Conservation (phyloP, 2,888 invertebrate species). For the Nomada hirtipes region DNA sequence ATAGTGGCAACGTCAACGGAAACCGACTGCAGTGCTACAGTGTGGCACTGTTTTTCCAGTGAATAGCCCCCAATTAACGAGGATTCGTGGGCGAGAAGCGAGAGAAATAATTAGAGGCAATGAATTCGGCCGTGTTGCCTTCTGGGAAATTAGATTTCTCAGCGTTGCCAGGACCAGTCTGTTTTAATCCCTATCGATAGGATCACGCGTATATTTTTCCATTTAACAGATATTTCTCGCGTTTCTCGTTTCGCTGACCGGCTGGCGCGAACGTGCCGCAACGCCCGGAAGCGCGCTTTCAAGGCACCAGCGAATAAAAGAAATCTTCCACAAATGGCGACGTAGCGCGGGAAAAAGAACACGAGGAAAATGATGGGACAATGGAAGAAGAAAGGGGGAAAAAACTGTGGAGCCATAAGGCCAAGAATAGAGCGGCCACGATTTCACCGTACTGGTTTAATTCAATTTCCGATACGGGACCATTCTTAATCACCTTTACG, state of each 20-base stretch:
- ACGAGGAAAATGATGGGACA: not conserved
- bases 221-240: not conserved
- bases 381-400: not conserved
- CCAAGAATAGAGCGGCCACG: conserved; percentile 15
- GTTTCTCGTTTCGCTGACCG: not conserved
- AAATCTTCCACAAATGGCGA: conserved; percentile 4
- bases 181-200: conserved; percentile 34
- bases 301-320: not conserved
- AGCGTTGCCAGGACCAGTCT: not conserved
- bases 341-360: too few species aligned
- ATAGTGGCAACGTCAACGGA: conserved; percentile 22
- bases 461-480: conserved; percentile 55
- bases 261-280: not conserved
- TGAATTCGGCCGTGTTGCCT: conserved; percentile 43
- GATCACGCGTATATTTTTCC: conserved; percentile 41
- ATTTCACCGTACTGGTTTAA: conserved; percentile 38
- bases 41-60: conserved; percentile 41
- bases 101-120: conserved; percentile 54
- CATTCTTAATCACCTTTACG: conserved; percentile 45
- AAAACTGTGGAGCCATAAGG: not conserved
- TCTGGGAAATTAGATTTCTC: conserved; percentile 52
- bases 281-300: not conserved
- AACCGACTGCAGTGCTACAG: conserved; percentile 19
- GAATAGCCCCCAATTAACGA: conserved; percentile 59
- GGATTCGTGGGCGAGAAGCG: conserved; percentile 21